These are phyloP conservation scores for Ficedula albicollis DNA, from an alignment of 2,797 vertebrate species.

Conservation along the genomic window DNA sequence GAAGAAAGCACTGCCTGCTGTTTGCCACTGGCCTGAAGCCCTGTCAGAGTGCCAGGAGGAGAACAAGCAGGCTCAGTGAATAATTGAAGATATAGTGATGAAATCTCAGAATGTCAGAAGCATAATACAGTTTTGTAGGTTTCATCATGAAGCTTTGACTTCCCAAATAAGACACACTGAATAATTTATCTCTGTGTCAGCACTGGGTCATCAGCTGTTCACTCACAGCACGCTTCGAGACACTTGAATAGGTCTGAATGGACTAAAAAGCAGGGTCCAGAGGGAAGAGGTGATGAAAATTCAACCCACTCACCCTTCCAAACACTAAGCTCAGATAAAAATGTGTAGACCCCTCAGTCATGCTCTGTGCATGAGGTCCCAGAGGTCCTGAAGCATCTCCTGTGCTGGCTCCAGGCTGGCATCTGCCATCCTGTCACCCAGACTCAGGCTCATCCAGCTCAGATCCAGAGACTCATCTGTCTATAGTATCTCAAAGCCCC, in stretches of 20 bases:
- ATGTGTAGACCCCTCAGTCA: rapidly evolving
- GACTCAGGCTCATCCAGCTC: neutral
- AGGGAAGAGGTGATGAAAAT: neutral
- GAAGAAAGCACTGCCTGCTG: neutral
- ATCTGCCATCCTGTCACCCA: neutral
- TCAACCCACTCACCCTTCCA: neutral
- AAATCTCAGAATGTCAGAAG: conserved; percentile 66
- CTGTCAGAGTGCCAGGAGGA: conserved; percentile 20
- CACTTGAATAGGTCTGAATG: neutral
- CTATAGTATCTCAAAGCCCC: neutral
- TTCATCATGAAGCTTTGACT: conserved; percentile 70
- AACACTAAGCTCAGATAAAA: neutral
- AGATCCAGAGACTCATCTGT: neutral
- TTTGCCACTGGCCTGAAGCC: conserved; percentile 1
- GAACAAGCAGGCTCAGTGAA: conserved; percentile 61
- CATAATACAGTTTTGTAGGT: conserved; percentile 69
- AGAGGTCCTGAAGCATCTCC: neutral
- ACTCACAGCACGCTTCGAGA: conserved; percentile 10
- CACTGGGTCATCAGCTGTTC: conserved; percentile 72
- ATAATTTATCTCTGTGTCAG: conserved; percentile 76
- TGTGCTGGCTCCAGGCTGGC: neutral
- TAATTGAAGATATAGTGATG: conserved; percentile 73
- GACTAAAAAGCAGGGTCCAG: neutral
- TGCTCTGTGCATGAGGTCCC: neutral
- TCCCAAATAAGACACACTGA: conserved; percentile 73